Evolutionary conservation across 2,888 invertebrate species (phyloP).

Genomic region (Plusia festucae): DNA sequence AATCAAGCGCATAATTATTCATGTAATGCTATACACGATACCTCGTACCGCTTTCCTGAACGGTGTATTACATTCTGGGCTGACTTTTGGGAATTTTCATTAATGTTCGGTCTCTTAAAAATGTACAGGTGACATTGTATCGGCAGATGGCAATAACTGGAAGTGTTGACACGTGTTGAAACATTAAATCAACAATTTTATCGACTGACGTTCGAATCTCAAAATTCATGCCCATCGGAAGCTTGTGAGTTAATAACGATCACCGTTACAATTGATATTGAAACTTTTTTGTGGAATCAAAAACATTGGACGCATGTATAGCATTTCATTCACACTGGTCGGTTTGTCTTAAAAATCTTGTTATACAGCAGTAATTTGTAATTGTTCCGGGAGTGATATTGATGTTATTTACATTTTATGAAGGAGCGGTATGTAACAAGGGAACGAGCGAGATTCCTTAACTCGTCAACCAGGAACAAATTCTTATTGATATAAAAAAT

Average conservation of each 20-base stretch:
- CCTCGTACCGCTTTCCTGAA: slow-evolving; percentile 46
- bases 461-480: slow-evolving; percentile 86
- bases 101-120: slow-evolving; percentile 53
- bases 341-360: slow-evolving; percentile 64
- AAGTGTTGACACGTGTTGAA: slow-evolving; percentile 64
- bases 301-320: slow-evolving; percentile 61
- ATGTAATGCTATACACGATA: slow-evolving; percentile 39
- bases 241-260: slow-evolving; percentile 57
- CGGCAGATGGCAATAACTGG: slow-evolving; percentile 65
- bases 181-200: slow-evolving; percentile 57
- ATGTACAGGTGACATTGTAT: slow-evolving; percentile 55
- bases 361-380: slow-evolving; percentile 62
- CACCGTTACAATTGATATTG: slow-evolving; percentile 67
- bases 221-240: slow-evolving; percentile 27
- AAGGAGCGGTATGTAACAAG: slow-evolving; percentile 79
- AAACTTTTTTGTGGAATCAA: slow-evolving; percentile 49
- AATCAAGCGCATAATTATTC: slow-evolving; percentile 50
- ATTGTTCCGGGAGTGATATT: slow-evolving; percentile 78
- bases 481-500: slow-evolving; percentile 79
- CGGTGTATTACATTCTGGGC: slow-evolving; percentile 34
- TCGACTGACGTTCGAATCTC: slow-evolving; percentile 37
- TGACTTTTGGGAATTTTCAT: slow-evolving; percentile 58
- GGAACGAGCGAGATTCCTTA: slow-evolving; percentile 73
- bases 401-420: slow-evolving; percentile 83
- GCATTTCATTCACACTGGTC: slow-evolving; percentile 72